Conservation (phyloP, 2,797 vertebrate genomes). For the Cynopterus sphinx region DNA sequence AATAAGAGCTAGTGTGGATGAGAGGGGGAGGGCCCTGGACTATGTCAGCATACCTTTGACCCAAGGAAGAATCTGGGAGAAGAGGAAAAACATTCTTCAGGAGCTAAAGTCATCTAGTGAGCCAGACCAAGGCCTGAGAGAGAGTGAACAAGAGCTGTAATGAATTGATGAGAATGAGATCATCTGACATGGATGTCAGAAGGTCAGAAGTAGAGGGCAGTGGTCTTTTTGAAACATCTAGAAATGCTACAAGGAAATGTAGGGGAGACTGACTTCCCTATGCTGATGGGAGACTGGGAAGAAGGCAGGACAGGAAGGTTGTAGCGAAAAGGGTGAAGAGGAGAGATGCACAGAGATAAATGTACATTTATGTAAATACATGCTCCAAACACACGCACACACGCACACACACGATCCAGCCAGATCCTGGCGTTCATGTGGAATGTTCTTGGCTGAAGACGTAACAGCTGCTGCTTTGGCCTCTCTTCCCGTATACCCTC, state of each 20-base stretch:
- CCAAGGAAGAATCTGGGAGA: not conserved
- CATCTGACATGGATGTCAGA: not conserved
- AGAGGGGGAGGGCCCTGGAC: not conserved
- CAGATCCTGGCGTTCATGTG: not conserved
- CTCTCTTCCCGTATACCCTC: not conserved
- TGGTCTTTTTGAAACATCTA: not conserved
- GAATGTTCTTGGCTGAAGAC: constrained; percentile 37
- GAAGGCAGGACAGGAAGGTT: not conserved
- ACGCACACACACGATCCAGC: not conserved
- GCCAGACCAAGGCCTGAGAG: not conserved
- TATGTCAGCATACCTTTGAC: not conserved
- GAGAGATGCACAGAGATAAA: not conserved
- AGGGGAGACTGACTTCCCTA: not conserved
- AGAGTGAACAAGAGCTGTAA: not conserved
- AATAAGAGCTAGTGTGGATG: accelerated
- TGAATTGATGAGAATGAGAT: not conserved
- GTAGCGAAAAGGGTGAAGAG: not conserved
- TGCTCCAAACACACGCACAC: not conserved
- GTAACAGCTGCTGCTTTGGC: not conserved
- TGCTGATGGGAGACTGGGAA: not conserved
- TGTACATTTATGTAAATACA: not conserved
- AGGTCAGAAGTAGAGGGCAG: not conserved
- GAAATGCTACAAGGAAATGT: not conserved
- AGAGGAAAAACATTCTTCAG: not conserved
- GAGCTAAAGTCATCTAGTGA: not conserved